Conservation (phyloP, 92 coral and sea anemone species). For the Montipora capitata region DNA sequence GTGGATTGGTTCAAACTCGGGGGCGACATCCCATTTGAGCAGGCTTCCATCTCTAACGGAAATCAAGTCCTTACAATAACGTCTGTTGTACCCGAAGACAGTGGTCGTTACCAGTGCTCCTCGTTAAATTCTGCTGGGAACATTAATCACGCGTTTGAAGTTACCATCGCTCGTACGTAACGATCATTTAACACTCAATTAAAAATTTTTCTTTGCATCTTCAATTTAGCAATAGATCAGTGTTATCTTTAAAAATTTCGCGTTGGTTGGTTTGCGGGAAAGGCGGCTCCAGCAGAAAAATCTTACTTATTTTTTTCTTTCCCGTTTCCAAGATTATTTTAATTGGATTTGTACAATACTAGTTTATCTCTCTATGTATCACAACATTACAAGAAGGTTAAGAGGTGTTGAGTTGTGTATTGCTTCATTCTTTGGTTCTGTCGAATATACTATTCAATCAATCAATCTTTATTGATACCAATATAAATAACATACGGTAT, state of each 20-base stretch:
- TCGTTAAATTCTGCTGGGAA: constrained; percentile 68
- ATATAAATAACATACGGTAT: too few species aligned
- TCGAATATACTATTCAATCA: too few species aligned
- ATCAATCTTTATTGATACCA: too few species aligned
- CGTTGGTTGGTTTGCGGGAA: too few species aligned
- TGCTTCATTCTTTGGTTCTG: too few species aligned
- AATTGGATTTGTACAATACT: too few species aligned
- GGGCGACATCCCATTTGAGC: constrained; percentile 45
- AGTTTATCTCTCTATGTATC: too few species aligned
- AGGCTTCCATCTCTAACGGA: constrained; percentile 45
- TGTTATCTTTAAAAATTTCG: not conserved
- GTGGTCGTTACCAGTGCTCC: constrained; percentile 89
- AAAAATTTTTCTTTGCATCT: not conserved
- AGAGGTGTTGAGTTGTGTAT: too few species aligned
- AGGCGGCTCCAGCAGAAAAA: too few species aligned
- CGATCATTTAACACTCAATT: not conserved
- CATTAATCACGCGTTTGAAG: constrained; percentile 68
- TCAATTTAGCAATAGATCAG: not conserved
- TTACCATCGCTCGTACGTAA: constrained; percentile 85
- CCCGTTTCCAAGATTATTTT: too few species aligned
- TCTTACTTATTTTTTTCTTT: too few species aligned
- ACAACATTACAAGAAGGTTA: too few species aligned
- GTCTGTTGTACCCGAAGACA: constrained; percentile 69
- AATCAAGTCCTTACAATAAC: constrained; percentile 68
- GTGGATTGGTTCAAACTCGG: constrained; percentile 77